Evolutionary conservation across 2,797 vertebrate genomes (phyloP).

Genomic region (Luscinia luscinia): DNA sequence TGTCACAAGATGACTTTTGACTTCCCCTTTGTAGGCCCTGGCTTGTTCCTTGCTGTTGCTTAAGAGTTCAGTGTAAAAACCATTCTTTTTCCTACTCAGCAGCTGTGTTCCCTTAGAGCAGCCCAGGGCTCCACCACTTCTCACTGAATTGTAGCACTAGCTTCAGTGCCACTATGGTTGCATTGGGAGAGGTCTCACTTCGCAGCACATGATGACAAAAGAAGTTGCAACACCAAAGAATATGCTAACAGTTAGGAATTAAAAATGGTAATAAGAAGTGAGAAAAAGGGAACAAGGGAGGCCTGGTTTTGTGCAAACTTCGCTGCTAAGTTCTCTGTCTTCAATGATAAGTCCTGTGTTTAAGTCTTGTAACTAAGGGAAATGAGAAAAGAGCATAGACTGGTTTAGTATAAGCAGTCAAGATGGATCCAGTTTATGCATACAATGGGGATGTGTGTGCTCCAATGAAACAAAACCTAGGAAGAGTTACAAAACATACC

Average conservation of each 20-base stretch:
- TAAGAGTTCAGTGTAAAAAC: neutral
- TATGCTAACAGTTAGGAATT: neutral
- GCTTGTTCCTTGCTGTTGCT: neutral
- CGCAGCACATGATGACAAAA: rapidly evolving
- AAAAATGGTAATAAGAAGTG: neutral
- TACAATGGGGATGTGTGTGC: neutral
- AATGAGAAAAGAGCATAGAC: neutral
- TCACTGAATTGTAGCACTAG: neutral
- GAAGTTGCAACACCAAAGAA: neutral
- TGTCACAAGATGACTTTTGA: constrained; percentile 14
- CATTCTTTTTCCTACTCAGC: neutral
- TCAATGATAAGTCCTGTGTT: neutral
- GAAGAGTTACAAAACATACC: neutral
- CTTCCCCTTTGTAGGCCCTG: neutral
- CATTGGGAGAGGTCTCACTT: neutral
- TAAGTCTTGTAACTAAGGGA: neutral
- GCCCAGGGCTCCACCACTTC: neutral
- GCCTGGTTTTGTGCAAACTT: neutral
- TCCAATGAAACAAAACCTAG: neutral
- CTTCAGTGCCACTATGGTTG: neutral
- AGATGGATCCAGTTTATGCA: neutral
- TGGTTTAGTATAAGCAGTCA: neutral
- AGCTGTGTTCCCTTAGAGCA: neutral
- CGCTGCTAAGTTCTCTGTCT: neutral
- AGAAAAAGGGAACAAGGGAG: neutral